Percentiles rank a stretch among this genome's conserved stretches.
Conservation (phyloP, 2,797 vertebrate species). For the Catamblyrhynchus diadema region DNA sequence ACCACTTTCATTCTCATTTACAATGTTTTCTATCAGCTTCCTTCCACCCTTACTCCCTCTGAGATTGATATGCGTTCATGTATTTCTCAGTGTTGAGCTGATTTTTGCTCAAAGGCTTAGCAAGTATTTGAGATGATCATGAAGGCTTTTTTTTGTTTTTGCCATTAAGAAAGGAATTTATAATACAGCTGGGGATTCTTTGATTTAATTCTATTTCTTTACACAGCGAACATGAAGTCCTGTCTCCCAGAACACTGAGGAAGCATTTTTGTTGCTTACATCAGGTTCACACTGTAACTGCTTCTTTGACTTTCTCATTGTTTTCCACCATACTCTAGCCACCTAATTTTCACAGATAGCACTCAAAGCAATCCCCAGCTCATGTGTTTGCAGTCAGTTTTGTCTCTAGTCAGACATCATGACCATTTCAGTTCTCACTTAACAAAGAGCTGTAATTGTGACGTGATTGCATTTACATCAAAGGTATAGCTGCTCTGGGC, state of each 20-base stretch:
- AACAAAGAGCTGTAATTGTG: background rate
- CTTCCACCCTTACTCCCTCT: background rate
- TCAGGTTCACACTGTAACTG: background rate
- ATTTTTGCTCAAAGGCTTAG: slow-evolving; percentile 2
- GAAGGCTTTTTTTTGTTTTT: background rate
- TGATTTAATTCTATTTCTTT: background rate
- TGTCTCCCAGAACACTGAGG: background rate
- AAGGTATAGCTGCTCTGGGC: background rate
- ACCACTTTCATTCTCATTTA: background rate
- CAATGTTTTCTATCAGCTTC: background rate
- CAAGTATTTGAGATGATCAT: background rate
- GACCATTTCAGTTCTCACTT: background rate
- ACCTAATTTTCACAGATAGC: background rate
- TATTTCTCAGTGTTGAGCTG: background rate
- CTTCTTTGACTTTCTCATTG: slow-evolving; percentile 11
- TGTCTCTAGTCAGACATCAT: slow-evolving; percentile 2
- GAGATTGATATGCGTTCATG: background rate
- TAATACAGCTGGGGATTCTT: background rate
- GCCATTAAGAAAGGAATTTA: background rate
- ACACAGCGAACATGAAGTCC: background rate
- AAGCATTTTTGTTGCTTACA: background rate
- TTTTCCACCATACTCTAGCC: background rate
- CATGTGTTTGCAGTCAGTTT: background rate
- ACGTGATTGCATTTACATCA: background rate
- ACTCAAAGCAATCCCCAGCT: slow-evolving; percentile 8